Base-by-base conservation (phyloP, 92 coral and sea anemone species). In the Umimayanthus kanabou region DNA sequence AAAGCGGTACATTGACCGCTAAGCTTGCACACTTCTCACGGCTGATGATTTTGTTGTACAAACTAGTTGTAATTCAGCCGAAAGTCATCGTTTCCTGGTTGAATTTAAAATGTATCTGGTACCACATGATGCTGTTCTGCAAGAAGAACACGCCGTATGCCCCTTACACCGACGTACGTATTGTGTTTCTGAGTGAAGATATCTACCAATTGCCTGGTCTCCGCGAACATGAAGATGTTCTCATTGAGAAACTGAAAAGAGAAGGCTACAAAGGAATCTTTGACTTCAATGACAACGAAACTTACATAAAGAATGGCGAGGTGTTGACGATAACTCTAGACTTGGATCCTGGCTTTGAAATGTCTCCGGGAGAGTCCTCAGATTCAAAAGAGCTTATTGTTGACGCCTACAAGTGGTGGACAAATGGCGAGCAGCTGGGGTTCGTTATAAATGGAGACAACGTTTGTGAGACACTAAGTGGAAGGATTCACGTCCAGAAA, bases 21-120 rank as follows among this genome's bases (percentile, higher is more conserved):
- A 26, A 66, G n/a, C 85, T 81, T 3, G 57, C 85, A 9, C 85
- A 81, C 64, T 81, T 81, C 55, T 81, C 85, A 47, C 9, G 9
- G 9, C 23, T 20, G 39, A 13, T 16, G 22, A 28, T 25, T 20
- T 39, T 81, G 4, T 64, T 81, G 29, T 64, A 40, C 33, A 81
- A 65, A 26, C 22, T 4, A 4, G n/a, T 65, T 40, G 2, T 39
- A 13, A 81, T 81, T 61, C 30, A 20, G n/a, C 4, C 75, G 14
- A 81, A 66, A 22, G 85, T 25, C 23, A 23, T 81, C 26, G 23
- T 66, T 43, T 81, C 76, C 25, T 43, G 85, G 85, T 66, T 81
- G 11, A 81, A 40, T 66, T 39, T 20, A 6, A 81, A 10, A 18
- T 81, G 75, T 25, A 10, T 66, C 10, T 40, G 75, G 85, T 81